Percentiles rank a stretch among this genome's conserved stretches.
phyloP scores from a whole-genome alignment of 2,797 vertebrate species.

The Sylvilagus floridanus region DNA sequence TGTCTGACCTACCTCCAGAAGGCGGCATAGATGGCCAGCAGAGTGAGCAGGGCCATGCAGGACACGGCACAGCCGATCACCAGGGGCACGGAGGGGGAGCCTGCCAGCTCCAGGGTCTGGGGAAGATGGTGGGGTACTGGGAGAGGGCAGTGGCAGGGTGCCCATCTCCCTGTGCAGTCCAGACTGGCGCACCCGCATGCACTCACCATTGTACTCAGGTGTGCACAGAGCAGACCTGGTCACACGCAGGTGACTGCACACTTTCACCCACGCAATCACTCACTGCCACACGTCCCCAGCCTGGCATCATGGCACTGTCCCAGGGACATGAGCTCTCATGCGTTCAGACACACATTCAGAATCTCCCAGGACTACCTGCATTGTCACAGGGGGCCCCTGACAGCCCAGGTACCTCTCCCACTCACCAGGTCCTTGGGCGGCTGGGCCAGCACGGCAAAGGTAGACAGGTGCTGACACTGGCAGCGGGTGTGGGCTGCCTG shows the following conservation, averaged over 20 bases:
- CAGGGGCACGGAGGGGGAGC: slow-evolving; percentile 95
- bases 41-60: slow-evolving; percentile 96
- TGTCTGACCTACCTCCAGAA: slow-evolving; percentile 95
- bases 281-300: neutral
- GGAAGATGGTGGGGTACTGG: neutral
- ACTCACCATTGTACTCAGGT: neutral
- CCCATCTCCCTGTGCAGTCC: neutral
- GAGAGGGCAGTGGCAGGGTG: neutral
- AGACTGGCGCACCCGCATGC: neutral
- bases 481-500: slow-evolving; percentile 97
- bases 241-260: neutral
- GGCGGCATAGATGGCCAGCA: slow-evolving; percentile 97
- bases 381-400: neutral
- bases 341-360: neutral
- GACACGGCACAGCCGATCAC: slow-evolving; percentile 99
- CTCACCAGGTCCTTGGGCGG: slow-evolving; percentile 98
- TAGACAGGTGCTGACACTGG: slow-evolving; percentile 97
- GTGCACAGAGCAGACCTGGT: neutral
- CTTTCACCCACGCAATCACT: neutral
- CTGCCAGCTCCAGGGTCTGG: slow-evolving; percentile 96
- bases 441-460: slow-evolving; percentile 97
- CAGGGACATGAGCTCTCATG: neutral
- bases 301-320: neutral
- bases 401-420: neutral
- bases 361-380: neutral